Base-by-base conservation (phyloP, 2,797 vertebrate species). In the Syndactyla subalaris region DNA sequence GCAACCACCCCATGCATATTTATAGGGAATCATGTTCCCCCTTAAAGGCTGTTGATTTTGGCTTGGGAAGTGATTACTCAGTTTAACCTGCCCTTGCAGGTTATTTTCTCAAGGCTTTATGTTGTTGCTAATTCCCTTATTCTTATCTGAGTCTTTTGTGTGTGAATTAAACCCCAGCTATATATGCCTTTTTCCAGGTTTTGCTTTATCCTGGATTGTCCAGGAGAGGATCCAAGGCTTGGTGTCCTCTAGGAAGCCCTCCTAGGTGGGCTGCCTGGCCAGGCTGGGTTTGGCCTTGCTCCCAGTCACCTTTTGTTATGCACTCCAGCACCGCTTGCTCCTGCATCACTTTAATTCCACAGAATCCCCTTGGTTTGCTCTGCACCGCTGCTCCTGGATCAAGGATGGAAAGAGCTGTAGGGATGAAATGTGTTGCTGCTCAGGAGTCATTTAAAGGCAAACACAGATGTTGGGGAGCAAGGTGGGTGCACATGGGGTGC, bases 41-140 rank as follows among this genome's bases (percentile, higher is more conserved):
- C 62, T 86, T 70, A 66, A 93, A 39, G 7, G 10, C 74, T 96
- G 94, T 95, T 96, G 95, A 17, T 76, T 87, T 95, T 96, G 94
- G 96, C 96, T 95, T 75, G 22, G 51, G 9, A 23, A 34, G 41
- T 2, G 46, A 49, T 49, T 79, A 46, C 70, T 84, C 66, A 46
- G 26, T 45, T 88, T 63, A 89, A 82, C 59, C 71, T 87, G 63
- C 83, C 55, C 67, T 86, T 32, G 48, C 22, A 51, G 48, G 57
- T 52, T 94, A 22, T 86, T 93, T 95, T 88, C 55, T 89, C 63
- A 70, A 81, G 59, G 59, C 55, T 87, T 91, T 49, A 7, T 39
- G 21, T 65, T 65, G 51, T 89, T 86, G 48, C 52, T n/a, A 41
- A 79, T 76, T 71, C 72, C 49, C 30, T 54, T 62, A 18, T 68